Percentiles rank a stretch among this genome's conserved stretches.
These are phyloP conservation scores for Cynopterus brachyotis DNA, from an alignment of 2,113 vertebrate genomes.

Conservation along the genomic window DNA sequence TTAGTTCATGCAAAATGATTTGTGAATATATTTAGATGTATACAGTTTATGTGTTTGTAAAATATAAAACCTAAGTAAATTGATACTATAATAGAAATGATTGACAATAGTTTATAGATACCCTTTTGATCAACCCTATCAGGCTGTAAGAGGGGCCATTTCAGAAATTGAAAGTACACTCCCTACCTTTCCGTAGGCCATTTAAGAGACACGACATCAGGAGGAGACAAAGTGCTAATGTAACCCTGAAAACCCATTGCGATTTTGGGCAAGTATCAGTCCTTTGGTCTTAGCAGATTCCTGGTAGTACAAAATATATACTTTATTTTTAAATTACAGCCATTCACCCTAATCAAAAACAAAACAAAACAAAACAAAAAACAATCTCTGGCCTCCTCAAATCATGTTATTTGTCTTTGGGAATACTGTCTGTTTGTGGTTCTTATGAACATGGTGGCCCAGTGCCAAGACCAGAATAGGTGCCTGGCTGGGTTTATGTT, in stretches of 20 bases:
- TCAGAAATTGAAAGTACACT: not conserved
- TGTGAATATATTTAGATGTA: not conserved
- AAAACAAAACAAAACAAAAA: too few relatives aligned
- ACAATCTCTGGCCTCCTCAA: not conserved
- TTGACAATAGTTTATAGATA: not conserved
- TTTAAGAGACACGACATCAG: not conserved
- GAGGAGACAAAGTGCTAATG: not conserved
- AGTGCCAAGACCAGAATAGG: not conserved
- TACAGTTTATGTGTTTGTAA: not conserved
- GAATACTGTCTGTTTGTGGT: not conserved
- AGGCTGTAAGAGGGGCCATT: not conserved
- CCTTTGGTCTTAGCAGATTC: not conserved
- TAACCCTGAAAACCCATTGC: not conserved
- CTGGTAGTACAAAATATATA: not conserved
- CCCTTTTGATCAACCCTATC: not conserved
- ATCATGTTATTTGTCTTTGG: not conserved
- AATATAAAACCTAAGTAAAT: not conserved
- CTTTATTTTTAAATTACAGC: not conserved
- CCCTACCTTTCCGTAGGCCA: not conserved
- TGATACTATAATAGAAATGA: not conserved
- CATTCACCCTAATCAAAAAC: not conserved
- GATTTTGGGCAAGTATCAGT: not conserved
- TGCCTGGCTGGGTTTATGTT: not conserved
- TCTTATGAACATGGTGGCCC: not conserved
- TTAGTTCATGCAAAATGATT: not conserved